A percentile compares a stretch with the other conserved stretches of the same genome.
Conservation (phyloP, 2,797 vertebrate species). For the Cetoscarus ocellatus region DNA sequence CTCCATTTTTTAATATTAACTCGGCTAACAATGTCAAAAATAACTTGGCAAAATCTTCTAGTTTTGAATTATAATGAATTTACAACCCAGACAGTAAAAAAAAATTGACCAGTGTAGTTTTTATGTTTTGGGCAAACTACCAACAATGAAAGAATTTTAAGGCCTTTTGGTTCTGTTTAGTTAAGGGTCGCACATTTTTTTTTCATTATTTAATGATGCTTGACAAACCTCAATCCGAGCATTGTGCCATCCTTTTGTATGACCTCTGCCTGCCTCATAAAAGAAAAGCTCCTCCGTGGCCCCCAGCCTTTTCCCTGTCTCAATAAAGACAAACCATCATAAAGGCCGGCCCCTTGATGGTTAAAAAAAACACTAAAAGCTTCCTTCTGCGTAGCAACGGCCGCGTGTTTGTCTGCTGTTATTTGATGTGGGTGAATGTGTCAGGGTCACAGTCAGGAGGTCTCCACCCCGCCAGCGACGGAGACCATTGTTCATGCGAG, state of each 20-base stretch:
- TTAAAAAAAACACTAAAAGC: slow-evolving; percentile 32
- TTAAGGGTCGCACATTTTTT: no score
- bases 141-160: no score
- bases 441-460: slow-evolving; percentile 76
- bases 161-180: not conserved
- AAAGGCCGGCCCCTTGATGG: slow-evolving; percentile 4
- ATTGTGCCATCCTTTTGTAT: slow-evolving; percentile 26
- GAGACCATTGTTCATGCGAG: slow-evolving; percentile 66
- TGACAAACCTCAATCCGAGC: not conserved
- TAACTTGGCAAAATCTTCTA: no score
- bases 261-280: slow-evolving; percentile 10
- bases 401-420: slow-evolving; percentile 58
- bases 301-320: slow-evolving; percentile 25
- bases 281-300: slow-evolving; percentile 4
- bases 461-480: slow-evolving; percentile 63
- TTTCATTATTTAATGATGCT: not conserved
- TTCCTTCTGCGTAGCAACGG: slow-evolving; percentile 29
- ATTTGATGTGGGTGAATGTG: slow-evolving; percentile 74
- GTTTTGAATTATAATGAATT: no score
- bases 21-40: no score
- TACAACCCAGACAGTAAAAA: no score
- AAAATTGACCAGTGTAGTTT: no score
- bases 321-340: slow-evolving; percentile 41
- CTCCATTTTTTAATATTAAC: no score
- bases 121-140: no score